Base-by-base conservation (phyloP, 2,113 vertebrate species). In the Tachuris rubrigastra region DNA sequence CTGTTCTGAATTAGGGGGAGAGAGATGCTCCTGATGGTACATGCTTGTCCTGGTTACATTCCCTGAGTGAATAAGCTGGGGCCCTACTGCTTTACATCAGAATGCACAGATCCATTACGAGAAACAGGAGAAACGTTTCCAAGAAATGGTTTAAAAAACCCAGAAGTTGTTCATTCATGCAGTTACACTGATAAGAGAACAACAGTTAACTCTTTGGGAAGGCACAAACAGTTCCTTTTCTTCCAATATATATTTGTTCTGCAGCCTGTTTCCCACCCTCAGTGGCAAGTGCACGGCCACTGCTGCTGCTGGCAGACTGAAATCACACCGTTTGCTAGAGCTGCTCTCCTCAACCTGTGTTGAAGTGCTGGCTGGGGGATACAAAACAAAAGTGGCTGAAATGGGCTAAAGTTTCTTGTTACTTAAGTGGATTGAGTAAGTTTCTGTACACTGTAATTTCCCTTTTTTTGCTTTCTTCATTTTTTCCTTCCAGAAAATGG, bases 401-500 rank as follows among this genome's bases (percentile, higher is more conserved):
- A 55, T 30, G 21, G 52, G 13, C 28, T 75, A 14, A 23, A 23
- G 49, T 72, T 85, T 58, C 50, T 56, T 58, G 58, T 77, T 83
- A 18, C 23, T 15, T 60, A 35, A 82, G 28, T 66, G 5, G 66
- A 66, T 66, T 35, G 47, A 81, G 8, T 31, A 66, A 44, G 21
- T 68, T 94, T 88, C 39, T 55, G 21, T 75, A 77, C 5, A 22
- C 22, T 63, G 21, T 41, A 17, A 66, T 88, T 44, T 37, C 21
- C 27, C 55, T 14, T 47, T 8, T 22, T 59, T 50, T 30, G 30
- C 56, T 50, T 77, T 90, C 31, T 68, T 56, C 31, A 77, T 58
- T 60, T 80, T 66, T 55, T 80, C 88, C 63, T 73, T 28, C 20
- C 97, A 99, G 99, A 98, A 97, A 96, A 99, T 99, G 99, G 99